Base-by-base conservation (phyloP, 2,797 vertebrate genomes). In the Karalla daura region DNA sequence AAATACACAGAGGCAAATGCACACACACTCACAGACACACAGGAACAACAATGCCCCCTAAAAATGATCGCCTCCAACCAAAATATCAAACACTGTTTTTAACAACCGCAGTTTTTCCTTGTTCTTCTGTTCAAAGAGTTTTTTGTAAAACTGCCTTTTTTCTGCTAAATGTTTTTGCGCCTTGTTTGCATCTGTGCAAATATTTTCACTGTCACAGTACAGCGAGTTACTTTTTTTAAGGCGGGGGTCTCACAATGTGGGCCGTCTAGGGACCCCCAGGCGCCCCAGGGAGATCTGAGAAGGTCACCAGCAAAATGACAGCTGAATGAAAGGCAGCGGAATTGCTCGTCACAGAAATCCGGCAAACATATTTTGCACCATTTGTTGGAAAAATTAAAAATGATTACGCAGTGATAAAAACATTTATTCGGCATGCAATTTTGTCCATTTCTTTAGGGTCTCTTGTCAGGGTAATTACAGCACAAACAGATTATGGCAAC, bases 1-100 rank as follows among this genome's bases (percentile, higher is more conserved):
- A 37, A 37, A 37, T n/a, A 37, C 36, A 37, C 36, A 90, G 92
- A 93, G 54, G 68, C 70, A 59, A 70, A 71, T 32, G 79, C 39
- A 67, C 39, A 67, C 58, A 78, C 68, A 64, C 63, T 61, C 33
- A 28, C 6, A 54, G 44, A 66, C 60, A 46, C 60, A 75, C 49
- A 94, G 80, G 85, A 84, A 79, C 52, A 79, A 39, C 56, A 53
- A 59, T 65, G 23, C 60, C 33, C 52, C n/a, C 54, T 27, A 44
- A 78, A 87, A 84, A 72, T 63, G 0, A 53, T 60, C 65, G 69
- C 44, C 61, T 63, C 33, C 33, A 30, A 63, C n/a, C 37, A 64
- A 76, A 75, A 78, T 58, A 63, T 71, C 70, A 69, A n/a, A n/a
- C 13, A 21, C 76, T 11, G 70, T 21, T 76, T 46, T 36, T 62